Percentiles rank a stretch among this genome's conserved stretches.
Evolutionary conservation across 1,140 invertebrate genomes (phyloP).

Genomic region (Dendroctonus ponderosae): DNA sequence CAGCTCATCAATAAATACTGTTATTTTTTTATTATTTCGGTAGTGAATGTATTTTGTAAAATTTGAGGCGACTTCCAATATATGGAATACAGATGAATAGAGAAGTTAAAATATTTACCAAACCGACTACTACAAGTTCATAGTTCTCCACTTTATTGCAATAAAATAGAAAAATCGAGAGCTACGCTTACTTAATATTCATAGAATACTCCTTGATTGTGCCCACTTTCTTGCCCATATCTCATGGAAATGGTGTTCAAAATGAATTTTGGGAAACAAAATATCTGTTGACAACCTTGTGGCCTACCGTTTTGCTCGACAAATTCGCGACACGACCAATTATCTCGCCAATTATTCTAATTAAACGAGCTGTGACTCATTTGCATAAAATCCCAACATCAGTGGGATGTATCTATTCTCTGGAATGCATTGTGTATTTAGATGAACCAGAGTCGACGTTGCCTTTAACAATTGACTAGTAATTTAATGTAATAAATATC

Average conservation of each 20-base stretch:
- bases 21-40: neutral
- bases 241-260: neutral
- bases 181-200: no score
- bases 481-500: no score
- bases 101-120: no score
- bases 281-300: slow-evolving; percentile 11
- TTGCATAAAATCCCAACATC: neutral
- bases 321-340: slow-evolving; percentile 9
- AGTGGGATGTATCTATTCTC: neutral
- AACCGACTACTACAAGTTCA: no score
- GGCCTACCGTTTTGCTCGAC: slow-evolving; percentile 12
- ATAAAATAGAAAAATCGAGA: no score
- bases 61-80: neutral
- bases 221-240: neutral
- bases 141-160: no score
- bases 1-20: neutral
- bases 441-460: neutral
- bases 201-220: neutral
- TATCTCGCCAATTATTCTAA: slow-evolving; percentile 9
- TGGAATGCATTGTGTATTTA: neutral
- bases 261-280: neutral
- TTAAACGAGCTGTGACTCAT: neutral
- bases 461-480: neutral
- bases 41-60: neutral
- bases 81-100: neutral